phyloP scores from a whole-genome alignment of 1,140 invertebrate species.

The Heliconius hermathena region DNA sequence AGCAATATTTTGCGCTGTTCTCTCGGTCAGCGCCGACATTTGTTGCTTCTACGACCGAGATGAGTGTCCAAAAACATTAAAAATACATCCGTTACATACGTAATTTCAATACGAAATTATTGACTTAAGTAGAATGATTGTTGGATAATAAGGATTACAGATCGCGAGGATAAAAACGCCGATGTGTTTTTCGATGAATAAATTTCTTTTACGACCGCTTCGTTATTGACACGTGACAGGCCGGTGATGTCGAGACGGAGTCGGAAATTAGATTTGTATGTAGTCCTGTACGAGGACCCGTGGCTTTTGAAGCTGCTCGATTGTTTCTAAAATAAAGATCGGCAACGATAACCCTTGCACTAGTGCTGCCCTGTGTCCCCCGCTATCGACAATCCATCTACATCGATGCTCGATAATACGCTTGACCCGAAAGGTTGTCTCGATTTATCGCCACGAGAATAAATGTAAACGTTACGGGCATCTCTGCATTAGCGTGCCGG shows the following conservation, averaged over 20 bases:
- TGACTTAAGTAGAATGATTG: neutral
- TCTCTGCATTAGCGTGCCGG: conserved; percentile 50
- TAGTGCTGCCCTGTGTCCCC: conserved; percentile 56
- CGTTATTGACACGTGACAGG: conserved; percentile 50
- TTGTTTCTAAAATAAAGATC: conserved; percentile 68
- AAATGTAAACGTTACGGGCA: conserved; percentile 63
- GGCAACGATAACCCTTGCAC: conserved; percentile 58
- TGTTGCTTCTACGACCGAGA: neutral
- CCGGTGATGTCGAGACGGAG: conserved; percentile 2
- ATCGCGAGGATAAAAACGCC: conserved; percentile 7
- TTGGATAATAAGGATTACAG: conserved; percentile 12
- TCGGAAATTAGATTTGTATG: conserved; percentile 38
- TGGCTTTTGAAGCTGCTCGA: conserved; percentile 43
- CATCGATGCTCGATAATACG: conserved; percentile 51
- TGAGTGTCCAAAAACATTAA: neutral
- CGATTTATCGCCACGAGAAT: conserved; percentile 63
- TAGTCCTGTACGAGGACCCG: conserved; percentile 53
- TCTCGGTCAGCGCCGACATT: neutral
- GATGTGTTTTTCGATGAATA: conserved; percentile 11
- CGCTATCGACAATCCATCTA: conserved; percentile 61
- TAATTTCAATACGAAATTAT: neutral
- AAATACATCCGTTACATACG: neutral
- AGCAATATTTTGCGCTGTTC: neutral
- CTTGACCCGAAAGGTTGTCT: conserved; percentile 62
- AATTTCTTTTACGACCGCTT: conserved; percentile 44